Percentiles rank a stretch among this genome's conserved stretches.
These are phyloP conservation scores for Vipera latastei DNA, from an alignment of 2,797 vertebrate species.

Conservation along the genomic window DNA sequence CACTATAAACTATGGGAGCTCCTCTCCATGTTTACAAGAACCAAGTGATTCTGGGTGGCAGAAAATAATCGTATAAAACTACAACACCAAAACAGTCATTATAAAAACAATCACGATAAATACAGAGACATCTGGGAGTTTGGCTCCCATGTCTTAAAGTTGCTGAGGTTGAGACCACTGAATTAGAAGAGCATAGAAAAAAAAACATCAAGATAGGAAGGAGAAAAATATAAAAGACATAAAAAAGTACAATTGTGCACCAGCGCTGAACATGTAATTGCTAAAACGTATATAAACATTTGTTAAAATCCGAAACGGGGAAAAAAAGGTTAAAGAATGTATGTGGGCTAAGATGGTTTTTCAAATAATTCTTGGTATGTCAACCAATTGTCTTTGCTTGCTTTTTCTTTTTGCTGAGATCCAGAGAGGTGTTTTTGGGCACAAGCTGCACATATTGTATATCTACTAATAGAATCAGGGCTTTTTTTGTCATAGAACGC, in stretches of 20 bases:
- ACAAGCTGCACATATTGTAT: neutral
- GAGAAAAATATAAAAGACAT: neutral
- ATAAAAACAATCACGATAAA: neutral
- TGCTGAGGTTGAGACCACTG: neutral
- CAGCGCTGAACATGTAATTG: neutral
- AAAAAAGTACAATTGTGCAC: neutral
- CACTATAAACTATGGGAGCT: too few species aligned
- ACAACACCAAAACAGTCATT: neutral
- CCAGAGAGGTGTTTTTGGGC: neutral
- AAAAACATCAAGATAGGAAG: neutral
- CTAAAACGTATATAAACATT: neutral
- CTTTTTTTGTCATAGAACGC: too few species aligned
- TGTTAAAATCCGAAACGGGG: neutral
- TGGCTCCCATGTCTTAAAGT: neutral
- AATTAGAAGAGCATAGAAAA: neutral
- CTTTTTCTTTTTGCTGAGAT: neutral
- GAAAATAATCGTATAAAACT: neutral
- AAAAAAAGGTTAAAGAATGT: neutral
- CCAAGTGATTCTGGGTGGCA: neutral
- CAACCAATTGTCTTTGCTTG: too few species aligned
- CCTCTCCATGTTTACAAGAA: too few species aligned
- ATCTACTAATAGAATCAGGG: neutral
- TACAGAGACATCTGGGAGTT: neutral
- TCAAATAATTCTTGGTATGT: neutral
- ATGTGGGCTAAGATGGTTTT: neutral